These are phyloP conservation scores for Macaria notata DNA, from an alignment of 2,888 invertebrate species.

Conservation along the genomic window DNA sequence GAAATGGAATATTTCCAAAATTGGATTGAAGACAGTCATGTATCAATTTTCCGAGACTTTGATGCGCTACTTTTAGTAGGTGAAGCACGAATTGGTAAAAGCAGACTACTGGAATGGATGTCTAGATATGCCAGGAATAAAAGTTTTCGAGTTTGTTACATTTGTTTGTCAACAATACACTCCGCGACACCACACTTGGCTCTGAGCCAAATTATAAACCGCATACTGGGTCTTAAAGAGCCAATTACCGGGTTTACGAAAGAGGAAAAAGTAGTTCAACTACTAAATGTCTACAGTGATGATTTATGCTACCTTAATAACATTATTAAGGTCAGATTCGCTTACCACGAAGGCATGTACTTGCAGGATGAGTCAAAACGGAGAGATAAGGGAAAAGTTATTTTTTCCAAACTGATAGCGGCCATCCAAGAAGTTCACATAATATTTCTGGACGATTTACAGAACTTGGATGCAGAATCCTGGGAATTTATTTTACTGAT, in stretches of 20 bases:
- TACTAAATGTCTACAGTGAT: slow-evolving; percentile 55
- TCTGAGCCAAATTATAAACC: slow-evolving; percentile 69
- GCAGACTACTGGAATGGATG: slow-evolving; percentile 79
- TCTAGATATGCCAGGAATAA: slow-evolving; percentile 54
- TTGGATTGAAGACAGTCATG: slow-evolving; percentile 53
- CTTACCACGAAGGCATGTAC: slow-evolving; percentile 66
- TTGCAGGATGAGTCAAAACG: slow-evolving; percentile 57
- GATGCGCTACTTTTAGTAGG: slow-evolving; percentile 82
- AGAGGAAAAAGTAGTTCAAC: slow-evolving; percentile 64
- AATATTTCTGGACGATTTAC: slow-evolving; percentile 75
- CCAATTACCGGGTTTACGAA: slow-evolving; percentile 62
- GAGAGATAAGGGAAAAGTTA: slow-evolving; percentile 58
- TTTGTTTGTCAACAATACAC: slow-evolving; percentile 65
- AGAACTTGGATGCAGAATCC: slow-evolving; percentile 70
- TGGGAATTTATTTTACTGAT: slow-evolving; percentile 70
- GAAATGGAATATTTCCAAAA: slow-evolving; percentile 72
- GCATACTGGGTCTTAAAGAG: slow-evolving; percentile 61
- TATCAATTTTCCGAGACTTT: slow-evolving; percentile 53
- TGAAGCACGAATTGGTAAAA: slow-evolving; percentile 81
- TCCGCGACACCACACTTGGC: slow-evolving; percentile 68
- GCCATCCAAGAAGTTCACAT: slow-evolving; percentile 54
- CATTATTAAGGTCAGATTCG: slow-evolving; percentile 77
- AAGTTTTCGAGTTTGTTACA: slow-evolving; percentile 46
- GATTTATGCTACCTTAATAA: slow-evolving; percentile 81
- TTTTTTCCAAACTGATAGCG: slow-evolving; percentile 64